Base-by-base conservation (phyloP, 2,888 invertebrate genomes). In the Cosmopolites sordidus region DNA sequence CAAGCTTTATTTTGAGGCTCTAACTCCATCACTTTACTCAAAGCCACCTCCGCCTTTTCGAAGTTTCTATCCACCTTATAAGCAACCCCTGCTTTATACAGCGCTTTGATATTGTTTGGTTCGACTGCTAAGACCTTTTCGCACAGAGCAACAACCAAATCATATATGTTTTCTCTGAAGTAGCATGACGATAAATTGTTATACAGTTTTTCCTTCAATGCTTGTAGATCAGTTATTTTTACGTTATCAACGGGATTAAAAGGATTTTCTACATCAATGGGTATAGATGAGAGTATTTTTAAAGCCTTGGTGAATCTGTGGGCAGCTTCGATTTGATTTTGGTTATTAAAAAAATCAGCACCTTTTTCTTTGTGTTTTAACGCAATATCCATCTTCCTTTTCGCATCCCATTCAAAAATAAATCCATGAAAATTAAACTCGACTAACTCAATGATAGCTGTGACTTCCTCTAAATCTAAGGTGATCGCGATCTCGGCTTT, bases 171-270 rank as follows among this genome's bases (percentile, higher is more conserved):
- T 56, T 78, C 78, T 58, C 83, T 83, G 15, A 90, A 76, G 63
- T 91, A 86, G 68, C 92, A 91, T 41, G 87, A 86, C 0, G 92
- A 88, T 68, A 93, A 75, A 72, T 94, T 94, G 61, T 88, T 87
- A 68, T 87, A 89, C 6, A 92, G 75, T 61, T 81, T 83, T 8
- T 82, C 73, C 69, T 87, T 82, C 6, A 88, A 70, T 46, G 75
- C 73, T 30, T 79, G 69, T 59, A 88, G 75, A 50, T 81, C 78
- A 6, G 75, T 69, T 0, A 77, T 64, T 22, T 69, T 65, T 18
- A 81, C 73, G 1, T 76, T 76, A 38, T 78, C 78, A 5, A 83
- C 72, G 5, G 73, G 68, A n/a, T 77, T 75, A 1, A 75, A 74
- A 43, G 70, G 67, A 14, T 66, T 60, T 56, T 80, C 67, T 38